Base-by-base conservation (phyloP, 2,888 invertebrate species). In the Argyresthia albistria region DNA sequence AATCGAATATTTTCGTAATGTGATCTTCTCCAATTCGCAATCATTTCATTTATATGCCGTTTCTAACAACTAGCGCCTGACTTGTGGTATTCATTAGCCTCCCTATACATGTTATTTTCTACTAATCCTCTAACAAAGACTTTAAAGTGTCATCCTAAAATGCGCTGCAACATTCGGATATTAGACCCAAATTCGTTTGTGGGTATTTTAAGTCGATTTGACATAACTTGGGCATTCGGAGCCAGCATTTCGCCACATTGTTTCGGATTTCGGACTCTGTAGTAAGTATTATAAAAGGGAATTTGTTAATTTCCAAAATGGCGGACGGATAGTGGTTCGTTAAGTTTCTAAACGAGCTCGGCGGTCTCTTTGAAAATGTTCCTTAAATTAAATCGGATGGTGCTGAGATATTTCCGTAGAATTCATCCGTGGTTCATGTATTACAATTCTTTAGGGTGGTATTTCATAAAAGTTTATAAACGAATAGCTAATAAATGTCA, bases 71-170 rank as follows among this genome's bases (percentile, higher is more conserved):
- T 61, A 61, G 63, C 56, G 65, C 60, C 70, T 72, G 76, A 80
- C 79, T 82, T 79, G 80, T 67, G 79, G 79, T 75, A 75, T 81
- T 80, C 80, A 81, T 80, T 80, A 79, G 77, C 72, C 72, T 68
- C 68, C 75, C 80, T 81, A 81, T 81, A 79, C 79, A 72, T 78
- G 80, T 79, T 80, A 79, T 79, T 78, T 76, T 71, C 70, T 73
- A 64, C 80, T 80, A 80, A 81, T 81, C 80, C 79, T 73, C 69
- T 67, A 65, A 70, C 76, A 72, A 76, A 78, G 67, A 60, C 58
- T 8, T 51, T 46, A 43, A 6, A 2, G 1, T 1, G 1, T 36
- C 55, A 58, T 50, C 0, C 54, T 1, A 67, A 75, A 0, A 9
- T 0, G 12, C 0, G 0, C 0, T 57, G 56, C 67, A 9, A 49